Evolutionary conservation across 2,888 invertebrate species (phyloP).

Genomic region (Tipula lateralis): DNA sequence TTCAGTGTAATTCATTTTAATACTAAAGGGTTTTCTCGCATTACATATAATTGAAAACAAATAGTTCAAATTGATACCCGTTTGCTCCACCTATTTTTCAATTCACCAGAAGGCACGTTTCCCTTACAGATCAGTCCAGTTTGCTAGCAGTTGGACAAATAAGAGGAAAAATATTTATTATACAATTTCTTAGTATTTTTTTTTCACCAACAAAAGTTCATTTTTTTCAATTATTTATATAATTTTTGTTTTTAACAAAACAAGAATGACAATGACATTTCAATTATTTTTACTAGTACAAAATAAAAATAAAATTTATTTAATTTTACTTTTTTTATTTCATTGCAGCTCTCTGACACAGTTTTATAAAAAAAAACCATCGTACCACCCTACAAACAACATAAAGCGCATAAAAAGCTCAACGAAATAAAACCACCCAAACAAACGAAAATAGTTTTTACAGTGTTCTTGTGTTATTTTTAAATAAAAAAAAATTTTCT

Average conservation of each 20-base stretch:
- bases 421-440: neutral
- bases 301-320: neutral
- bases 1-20: too few relatives aligned
- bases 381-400: neutral
- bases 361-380: neutral
- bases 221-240: neutral
- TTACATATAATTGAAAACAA: too few relatives aligned
- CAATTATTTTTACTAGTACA: neutral
- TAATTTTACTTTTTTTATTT: neutral
- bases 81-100: too few relatives aligned
- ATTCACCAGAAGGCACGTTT: too few relatives aligned
- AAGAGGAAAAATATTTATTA: neutral
- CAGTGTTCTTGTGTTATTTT: neutral
- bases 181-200: too few relatives aligned
- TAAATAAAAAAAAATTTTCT: neutral
- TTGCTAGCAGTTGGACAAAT: neutral
- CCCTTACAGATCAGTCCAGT: too few relatives aligned
- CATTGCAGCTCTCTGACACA: neutral
- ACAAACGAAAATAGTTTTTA: constrained; percentile 20
- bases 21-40: too few relatives aligned
- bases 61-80: too few relatives aligned
- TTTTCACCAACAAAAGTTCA: neutral
- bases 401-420: neutral
- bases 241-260: neutral
- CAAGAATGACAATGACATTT: neutral